Base-by-base conservation (phyloP, 1,140 invertebrate species). In the Cyphomyrmex costatus region DNA sequence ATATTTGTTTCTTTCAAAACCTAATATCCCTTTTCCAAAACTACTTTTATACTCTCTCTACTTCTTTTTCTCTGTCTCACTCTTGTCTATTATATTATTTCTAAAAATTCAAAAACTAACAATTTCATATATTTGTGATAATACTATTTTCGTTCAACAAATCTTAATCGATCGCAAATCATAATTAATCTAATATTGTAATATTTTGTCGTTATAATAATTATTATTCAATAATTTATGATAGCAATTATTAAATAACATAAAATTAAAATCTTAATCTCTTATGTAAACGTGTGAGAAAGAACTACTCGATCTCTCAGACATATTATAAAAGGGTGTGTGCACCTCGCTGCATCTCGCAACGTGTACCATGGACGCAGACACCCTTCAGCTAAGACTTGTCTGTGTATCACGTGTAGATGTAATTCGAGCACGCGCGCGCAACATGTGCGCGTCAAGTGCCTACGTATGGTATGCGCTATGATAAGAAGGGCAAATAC, bases 301-400 rank as follows among this genome's bases (percentile, higher is more conserved):
- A 21, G 6, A 46, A 24, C 3, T 30, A 58, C 1, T 56, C 46
- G 51, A 71, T 19, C 30, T 56, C 0, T 8, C 53, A 42, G 46
- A 42, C 8, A 60, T 19, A 33, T 61, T 80, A 10, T n/a, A 19
- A n/a, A 61, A 87, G 89, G 88, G 89, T 87, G 78, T 30, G 76
- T 30, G 84, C 66, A 76, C 27, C 33, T 58, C 60, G 49, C 24
- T 63, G 79, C 56, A 58, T 61, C 46, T 61, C 70, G 86, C 92
- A 87, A 89, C 92, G 92, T 93, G 93, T 93, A 87, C 74, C 90
- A 92, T 93, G 93, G 91, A 71, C 87, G 91, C 91, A 93, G 93
- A 93, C 93, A 94, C 93, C 92, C 92, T 91, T 92, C 91, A 88
- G 83, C 89, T 78, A 66, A 74, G 56, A 65, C 86, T 70, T 88